Conservation (phyloP, 2,797 vertebrate genomes). For the Lophotriccus pileatus region DNA sequence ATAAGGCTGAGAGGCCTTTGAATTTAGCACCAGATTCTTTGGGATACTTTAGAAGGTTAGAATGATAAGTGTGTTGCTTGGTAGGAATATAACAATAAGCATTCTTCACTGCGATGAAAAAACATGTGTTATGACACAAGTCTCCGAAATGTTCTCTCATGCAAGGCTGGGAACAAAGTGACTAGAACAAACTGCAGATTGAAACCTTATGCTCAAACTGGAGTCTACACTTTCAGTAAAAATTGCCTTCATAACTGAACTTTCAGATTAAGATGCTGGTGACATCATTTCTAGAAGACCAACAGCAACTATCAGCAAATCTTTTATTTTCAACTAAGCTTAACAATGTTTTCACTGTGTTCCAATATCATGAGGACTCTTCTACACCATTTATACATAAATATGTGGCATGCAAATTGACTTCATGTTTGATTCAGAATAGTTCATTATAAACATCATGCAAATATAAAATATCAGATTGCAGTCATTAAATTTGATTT, state of each 20-base stretch:
- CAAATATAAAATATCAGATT: not conserved
- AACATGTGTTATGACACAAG: not conserved
- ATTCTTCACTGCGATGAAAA: not conserved
- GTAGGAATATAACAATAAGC: not conserved
- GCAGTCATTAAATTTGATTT: not conserved
- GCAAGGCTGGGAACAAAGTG: not conserved
- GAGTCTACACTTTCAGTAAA: not conserved
- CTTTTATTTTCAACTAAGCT: not conserved
- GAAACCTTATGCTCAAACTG: not conserved
- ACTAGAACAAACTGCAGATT: not conserved
- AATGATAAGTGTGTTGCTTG: not conserved
- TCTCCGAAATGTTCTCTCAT: not conserved
- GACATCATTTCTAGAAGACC: not conserved
- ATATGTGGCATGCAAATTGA: not conserved
- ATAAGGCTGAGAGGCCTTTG: not conserved
- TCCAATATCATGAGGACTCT: not conserved
- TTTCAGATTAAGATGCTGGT: not conserved
- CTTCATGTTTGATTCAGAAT: not conserved
- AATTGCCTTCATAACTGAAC: not conserved
- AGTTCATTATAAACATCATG: not conserved
- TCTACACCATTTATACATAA: not conserved
- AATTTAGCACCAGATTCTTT: not conserved
- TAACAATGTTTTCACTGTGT: not conserved
- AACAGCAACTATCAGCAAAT: not conserved
- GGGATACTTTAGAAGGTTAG: not conserved